These are phyloP conservation scores for Colletes collaris DNA, from an alignment of 2,888 invertebrate species.

Conservation along the genomic window DNA sequence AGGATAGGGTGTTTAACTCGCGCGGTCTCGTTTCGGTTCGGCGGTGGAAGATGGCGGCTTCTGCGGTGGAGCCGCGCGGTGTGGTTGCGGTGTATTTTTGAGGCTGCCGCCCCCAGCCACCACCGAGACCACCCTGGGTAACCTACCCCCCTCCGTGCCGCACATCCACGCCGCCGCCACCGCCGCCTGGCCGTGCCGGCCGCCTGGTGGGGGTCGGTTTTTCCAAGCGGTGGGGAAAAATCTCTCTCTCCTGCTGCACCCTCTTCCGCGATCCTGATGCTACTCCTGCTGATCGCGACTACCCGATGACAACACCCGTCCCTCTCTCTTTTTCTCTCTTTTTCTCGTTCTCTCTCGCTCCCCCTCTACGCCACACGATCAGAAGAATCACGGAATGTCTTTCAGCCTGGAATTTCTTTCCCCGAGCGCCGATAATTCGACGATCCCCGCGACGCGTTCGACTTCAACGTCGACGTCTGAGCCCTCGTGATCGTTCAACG, in stretches of 20 bases:
- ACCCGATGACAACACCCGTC: conserved; percentile 63
- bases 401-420: conserved; percentile 13
- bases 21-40: conserved; percentile 82
- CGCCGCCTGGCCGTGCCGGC: conserved; percentile 56
- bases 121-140: conserved; percentile 73
- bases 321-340: conserved; percentile 45
- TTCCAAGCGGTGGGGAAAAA: conserved; percentile 82
- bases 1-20: conserved; percentile 79
- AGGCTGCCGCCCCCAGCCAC: conserved; percentile 82
- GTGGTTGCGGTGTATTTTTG: conserved; percentile 83
- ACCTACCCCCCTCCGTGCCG: conserved; percentile 65
- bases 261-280: conserved; percentile 61
- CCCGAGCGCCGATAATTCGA: background rate
- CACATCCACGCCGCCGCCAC: conserved; percentile 70
- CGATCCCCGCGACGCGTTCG: too few relatives aligned
- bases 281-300: conserved; percentile 66
- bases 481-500: too few relatives aligned
- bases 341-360: conserved; percentile 36
- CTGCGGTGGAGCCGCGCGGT: conserved; percentile 83
- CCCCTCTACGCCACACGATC: conserved; percentile 8
- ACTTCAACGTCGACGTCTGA: background rate
- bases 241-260: conserved; percentile 69
- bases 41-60: conserved; percentile 83
- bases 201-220: conserved; percentile 67
- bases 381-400: conserved; percentile 30